These are phyloP conservation scores for Sipha maydis DNA, from an alignment of 2,888 invertebrate genomes.

Conservation along the genomic window DNA sequence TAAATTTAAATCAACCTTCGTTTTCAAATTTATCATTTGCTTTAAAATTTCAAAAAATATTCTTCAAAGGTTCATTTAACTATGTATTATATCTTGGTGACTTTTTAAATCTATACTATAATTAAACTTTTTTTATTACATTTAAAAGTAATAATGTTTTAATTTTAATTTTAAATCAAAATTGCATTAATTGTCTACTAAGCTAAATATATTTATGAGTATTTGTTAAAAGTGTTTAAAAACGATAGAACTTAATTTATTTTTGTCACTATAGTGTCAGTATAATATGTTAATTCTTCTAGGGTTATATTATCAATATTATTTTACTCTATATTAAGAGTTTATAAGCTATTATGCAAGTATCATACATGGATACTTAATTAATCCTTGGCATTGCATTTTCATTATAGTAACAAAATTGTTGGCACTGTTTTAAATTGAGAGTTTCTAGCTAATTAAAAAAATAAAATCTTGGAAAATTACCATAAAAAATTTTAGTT, in stretches of 20 bases:
- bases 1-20: no score
- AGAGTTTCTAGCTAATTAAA: conserved; percentile 22
- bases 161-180: background rate
- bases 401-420: conserved; percentile 32
- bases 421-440: conserved; percentile 45
- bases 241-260: background rate
- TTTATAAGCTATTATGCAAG: background rate
- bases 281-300: background rate
- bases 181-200: background rate
- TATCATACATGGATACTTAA: background rate
- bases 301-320: background rate
- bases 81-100: background rate
- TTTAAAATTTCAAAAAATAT: no score
- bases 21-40: no score
- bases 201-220: background rate
- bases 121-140: background rate
- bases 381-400: conserved; percentile 31
- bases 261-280: background rate
- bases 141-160: background rate
- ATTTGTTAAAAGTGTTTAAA: background rate
- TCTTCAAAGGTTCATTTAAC: no score
- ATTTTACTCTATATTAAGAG: background rate
- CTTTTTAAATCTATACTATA: background rate
- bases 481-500: background rate
- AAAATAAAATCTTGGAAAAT: conserved; percentile 44